Base-by-base conservation (phyloP, 2,797 vertebrate genomes). In the Phoebastria nigripes region DNA sequence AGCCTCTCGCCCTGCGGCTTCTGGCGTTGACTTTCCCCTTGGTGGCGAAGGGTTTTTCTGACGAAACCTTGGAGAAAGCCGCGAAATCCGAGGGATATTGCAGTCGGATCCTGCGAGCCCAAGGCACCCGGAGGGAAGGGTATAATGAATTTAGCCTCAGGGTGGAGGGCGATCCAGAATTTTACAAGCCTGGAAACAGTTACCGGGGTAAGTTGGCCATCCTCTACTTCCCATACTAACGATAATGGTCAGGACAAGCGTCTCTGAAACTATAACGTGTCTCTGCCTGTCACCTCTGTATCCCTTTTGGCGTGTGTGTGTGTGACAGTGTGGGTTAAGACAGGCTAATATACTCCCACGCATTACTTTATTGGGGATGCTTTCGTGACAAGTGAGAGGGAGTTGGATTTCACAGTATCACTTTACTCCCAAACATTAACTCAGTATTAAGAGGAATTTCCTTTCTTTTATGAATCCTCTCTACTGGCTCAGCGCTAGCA, bases 101-200 rank as follows among this genome's bases (percentile, higher is more conserved):
- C 97, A 99, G 98, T 95, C 98, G 99, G 96, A 99, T 99, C 91
- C 94, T 99, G 95, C 98, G 99, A 97, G 99, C 98, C 90, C 99
- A 99, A 94, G 98, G 98, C 96, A 98, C 98, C 37, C 97, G 98
- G 92, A 99, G 98, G 93, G 99, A 99, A 96, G 98, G 98, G 81
- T 99, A 98, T 97, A 99, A 96, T 88, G 99, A 99, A 97, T 99
- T 99, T 97, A 98, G 99, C 87, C 99, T 99, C 82, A 98, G 99
- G 93, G 99, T 99, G 62, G 99, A 99, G 96, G 99, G 99, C 72
- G 99, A 99, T 84, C 99, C 99, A 4, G 99, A 99, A 92, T 98
- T 98, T 98, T 99, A 99, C 89, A 99, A 99, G 95, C 99, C 99
- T 9, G 99, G 99, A 25, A 99, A 98, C 98, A 99, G 99, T 95